Base-by-base conservation (phyloP, 2,888 invertebrate genomes). In the Lepidochitona cinerea region DNA sequence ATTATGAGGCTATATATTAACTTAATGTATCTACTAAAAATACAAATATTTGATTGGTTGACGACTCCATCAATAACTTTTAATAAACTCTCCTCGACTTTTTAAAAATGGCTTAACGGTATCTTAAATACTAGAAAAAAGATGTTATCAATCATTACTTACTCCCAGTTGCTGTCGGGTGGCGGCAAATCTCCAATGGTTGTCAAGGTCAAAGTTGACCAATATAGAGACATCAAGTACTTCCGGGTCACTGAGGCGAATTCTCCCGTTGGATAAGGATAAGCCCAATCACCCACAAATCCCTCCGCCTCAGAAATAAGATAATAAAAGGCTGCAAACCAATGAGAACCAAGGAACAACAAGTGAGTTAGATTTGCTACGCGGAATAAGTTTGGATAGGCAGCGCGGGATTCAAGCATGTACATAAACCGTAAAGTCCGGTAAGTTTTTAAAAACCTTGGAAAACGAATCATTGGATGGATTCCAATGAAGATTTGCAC, bases 271-370 rank as follows among this genome's bases (percentile, higher is more conserved):
- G 96, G 96, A 71, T 64, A 95, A 0, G 90, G 91, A 79, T 91
- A 92, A 0, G 90, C 87, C 92, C 92, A 92, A 9, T 86, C 83
- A 32, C 90, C 92, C 76, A 94, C 94, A 90, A 89, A 90, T 7
- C 85, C 85, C 71, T 89, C 89, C 1, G 88, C 88, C 89, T 97
- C 96, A 6, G 97, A 97, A 73, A 98, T 93, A 87, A 98, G 92
- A 92, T 95, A 98, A 93, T 98, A 98, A 93, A 98, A 98, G 91
- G 97, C 98, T 73, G 98, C 98, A 90, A 98, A 98, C 98, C 98
- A 98, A 90, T 98, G 98, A 69, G 97, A 97, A 85, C 97, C 93
- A 87, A 98, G 96, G 85, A 98, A 94, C 81, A 98, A 93, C 87
- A 98, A 97, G 91, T 98, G 98, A 83, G 97, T 96, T 78, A 98